Percentiles rank a stretch among this genome's conserved stretches.
These are phyloP conservation scores for Alsophila aescularia DNA, from an alignment of 2,888 invertebrate genomes.

Conservation along the genomic window DNA sequence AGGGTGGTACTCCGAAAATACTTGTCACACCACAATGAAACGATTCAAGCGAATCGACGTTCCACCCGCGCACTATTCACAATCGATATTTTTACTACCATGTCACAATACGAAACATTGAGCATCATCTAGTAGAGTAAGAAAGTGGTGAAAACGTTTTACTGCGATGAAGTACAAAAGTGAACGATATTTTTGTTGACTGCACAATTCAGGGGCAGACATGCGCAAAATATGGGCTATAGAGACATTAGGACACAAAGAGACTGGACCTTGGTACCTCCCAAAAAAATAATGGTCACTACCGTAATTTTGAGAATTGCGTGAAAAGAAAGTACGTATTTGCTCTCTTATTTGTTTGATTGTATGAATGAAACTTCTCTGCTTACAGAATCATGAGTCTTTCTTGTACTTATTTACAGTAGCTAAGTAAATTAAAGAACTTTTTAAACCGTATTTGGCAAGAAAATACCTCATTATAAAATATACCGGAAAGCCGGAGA, in stretches of 20 bases:
- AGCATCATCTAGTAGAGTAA: not conserved
- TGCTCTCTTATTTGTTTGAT: conserved; percentile 28
- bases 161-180: conserved; percentile 1
- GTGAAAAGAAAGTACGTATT: conserved; percentile 44
- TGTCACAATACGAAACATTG: not conserved
- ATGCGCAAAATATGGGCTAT: conserved; percentile 61
- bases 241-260: conserved; percentile 19
- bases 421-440: too few relatives aligned
- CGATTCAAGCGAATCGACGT: conserved; percentile 56
- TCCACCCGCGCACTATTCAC: conserved; percentile 41
- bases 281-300: too few relatives aligned
- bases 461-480: too few relatives aligned
- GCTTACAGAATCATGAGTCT: not conserved
- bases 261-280: conserved; percentile 8
- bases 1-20: conserved; percentile 78
- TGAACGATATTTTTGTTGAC: not conserved
- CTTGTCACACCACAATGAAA: conserved; percentile 72
- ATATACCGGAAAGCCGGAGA: too few relatives aligned
- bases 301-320: conserved; percentile 42
- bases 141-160: not conserved
- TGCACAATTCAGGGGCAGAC: conserved; percentile 60
- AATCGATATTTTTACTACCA: conserved; percentile 1
- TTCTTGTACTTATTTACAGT: too few relatives aligned
- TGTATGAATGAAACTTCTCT: conserved; percentile 43
- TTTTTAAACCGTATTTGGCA: too few relatives aligned